Evolutionary conservation across 92 coral and sea anemone species (phyloP), one percentile per base, ranked within the genome.

Genomic region (Siderastrea siderea): DNA sequence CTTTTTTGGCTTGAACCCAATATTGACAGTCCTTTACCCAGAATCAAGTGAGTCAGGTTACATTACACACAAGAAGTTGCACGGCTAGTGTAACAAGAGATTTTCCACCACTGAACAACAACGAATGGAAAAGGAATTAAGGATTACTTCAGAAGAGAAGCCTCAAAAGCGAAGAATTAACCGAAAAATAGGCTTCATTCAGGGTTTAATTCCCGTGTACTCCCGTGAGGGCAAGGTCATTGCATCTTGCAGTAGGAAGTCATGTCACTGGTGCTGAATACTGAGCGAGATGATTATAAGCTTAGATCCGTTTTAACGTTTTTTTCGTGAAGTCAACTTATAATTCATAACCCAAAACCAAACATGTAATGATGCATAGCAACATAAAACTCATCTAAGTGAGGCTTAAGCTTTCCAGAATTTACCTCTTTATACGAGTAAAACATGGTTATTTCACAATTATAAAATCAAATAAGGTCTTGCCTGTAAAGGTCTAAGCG

Each of bases 401-500:
- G 38, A 26, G 38, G 38, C 38, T 13, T 48, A 73, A 47, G 11
- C 19, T 38, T 63, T 7, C 62, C 38, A 74, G 47, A 68, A 49
- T 10, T 66, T 4, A 79, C 47, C 47, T 55, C 58, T 68, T 45
- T 63, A 58, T 5, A 48, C 58, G 10, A 44, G 45, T 12, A 15
- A 6, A 58, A 46, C 45, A 61, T 61, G 7, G 26, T 45, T 48
- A 47, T 74, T 19, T 47, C 12, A 49, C 15, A 17, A 6, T 68
- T 9, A 13, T 52, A 75, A 85, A 51, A 11, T 15, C 62, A 78
- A 74, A 54, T 19, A 63, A 76, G 7, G 6, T 66, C 84, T 94
- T 95, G 99, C 99, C 99, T 97, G 99, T 11, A 97, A 70, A 3
- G 97, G 97, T 84, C 88, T 95, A 13, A 71, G 91, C 16, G 99